Percentiles rank a stretch among this genome's conserved stretches.
These are phyloP conservation scores for Cinara cedri DNA, from an alignment of 2,888 invertebrate species.

Conservation along the genomic window DNA sequence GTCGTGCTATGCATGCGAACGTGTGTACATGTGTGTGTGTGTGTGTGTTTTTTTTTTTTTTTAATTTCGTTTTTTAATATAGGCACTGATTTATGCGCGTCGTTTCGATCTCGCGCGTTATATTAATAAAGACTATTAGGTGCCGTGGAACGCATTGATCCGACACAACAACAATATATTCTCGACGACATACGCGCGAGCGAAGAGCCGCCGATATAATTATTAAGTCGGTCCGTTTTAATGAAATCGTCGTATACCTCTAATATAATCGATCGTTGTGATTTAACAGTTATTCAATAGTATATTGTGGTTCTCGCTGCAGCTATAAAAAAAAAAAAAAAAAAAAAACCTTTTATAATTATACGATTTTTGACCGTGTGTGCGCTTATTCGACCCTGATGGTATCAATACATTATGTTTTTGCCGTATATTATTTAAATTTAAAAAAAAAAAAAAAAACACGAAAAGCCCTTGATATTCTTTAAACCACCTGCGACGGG, in stretches of 20 bases:
- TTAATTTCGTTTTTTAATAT: too few relatives aligned
- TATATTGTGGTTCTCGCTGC: too few relatives aligned
- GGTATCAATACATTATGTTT: not conserved
- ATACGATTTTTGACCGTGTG: not conserved
- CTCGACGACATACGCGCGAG: conserved; percentile 13
- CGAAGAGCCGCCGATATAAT: too few relatives aligned
- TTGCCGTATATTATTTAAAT: not conserved
- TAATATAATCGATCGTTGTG: too few relatives aligned
- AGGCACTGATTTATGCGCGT: too few relatives aligned
- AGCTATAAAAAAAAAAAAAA: not conserved
- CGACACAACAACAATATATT: not conserved
- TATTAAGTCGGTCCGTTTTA: too few relatives aligned
- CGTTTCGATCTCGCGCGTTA: conserved; percentile 2
- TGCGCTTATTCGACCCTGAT: not conserved
- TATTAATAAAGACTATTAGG: too few relatives aligned
- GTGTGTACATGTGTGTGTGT: not conserved
- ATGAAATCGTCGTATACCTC: too few relatives aligned
- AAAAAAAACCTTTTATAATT: not conserved
- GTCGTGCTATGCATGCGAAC: conserved; percentile 26
- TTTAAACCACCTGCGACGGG: conserved; percentile 19
- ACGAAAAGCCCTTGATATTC: not conserved
- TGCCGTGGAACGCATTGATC: not conserved
- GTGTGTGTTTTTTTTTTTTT: too few relatives aligned
- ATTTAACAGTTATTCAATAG: not conserved
- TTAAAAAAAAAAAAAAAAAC: not conserved